Evolutionary conservation across 2,113 vertebrate species (phyloP).

Genomic region (Corynorhinus townsendii): DNA sequence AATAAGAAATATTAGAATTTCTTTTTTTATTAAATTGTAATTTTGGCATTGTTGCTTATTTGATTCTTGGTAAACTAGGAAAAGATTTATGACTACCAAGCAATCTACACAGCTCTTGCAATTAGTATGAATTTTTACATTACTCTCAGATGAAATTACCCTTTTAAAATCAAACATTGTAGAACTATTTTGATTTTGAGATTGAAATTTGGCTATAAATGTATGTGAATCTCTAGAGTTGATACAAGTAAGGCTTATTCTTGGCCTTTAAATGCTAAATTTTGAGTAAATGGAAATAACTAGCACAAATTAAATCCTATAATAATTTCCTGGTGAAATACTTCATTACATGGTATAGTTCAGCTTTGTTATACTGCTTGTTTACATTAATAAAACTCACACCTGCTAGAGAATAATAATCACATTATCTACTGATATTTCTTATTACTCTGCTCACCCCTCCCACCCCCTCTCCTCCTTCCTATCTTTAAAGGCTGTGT

Average conservation of each 20-base stretch:
- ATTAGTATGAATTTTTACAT: not conserved
- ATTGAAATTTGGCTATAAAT: not conserved
- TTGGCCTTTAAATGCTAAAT: not conserved
- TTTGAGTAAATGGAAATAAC: not conserved
- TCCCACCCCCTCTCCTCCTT: not conserved
- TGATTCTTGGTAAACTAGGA: not conserved
- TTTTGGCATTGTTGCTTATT: not conserved
- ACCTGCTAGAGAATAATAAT: not conserved
- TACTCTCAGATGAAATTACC: not conserved
- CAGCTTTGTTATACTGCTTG: not conserved
- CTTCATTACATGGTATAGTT: not conserved
- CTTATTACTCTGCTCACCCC: not conserved
- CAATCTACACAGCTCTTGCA: not conserved
- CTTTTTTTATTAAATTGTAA: not conserved
- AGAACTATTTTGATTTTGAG: not conserved
- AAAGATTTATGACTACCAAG: not conserved
- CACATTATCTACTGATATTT: not conserved
- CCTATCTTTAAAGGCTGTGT: not conserved
- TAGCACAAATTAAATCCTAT: not conserved
- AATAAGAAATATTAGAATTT: not conserved
- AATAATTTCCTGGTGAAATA: not conserved
- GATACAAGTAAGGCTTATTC: not conserved
- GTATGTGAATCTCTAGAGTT: not conserved
- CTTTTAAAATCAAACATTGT: not conserved
- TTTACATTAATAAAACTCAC: slow-evolving; percentile 11